phyloP scores from a whole-genome alignment of 53 echinoderm and acorn worm genomes.

The Patiria pectinifera region DNA sequence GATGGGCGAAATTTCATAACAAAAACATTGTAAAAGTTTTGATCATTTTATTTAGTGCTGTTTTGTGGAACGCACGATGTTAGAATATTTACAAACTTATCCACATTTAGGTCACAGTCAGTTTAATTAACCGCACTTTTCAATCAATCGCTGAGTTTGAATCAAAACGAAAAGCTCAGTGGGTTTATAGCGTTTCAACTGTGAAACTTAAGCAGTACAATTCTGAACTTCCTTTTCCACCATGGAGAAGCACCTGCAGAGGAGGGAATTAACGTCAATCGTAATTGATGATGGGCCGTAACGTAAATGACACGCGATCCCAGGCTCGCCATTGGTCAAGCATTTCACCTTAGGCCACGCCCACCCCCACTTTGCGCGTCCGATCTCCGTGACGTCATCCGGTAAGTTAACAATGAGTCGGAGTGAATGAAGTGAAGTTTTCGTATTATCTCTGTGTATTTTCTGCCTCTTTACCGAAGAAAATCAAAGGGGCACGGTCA shows the following conservation, averaged over 20 bases:
- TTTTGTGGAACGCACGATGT: neutral
- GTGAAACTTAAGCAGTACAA: neutral
- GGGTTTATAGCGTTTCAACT: neutral
- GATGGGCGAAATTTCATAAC: neutral
- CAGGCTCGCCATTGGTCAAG: slow-evolving; percentile 38
- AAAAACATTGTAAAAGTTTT: too few species aligned
- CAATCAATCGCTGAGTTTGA: neutral
- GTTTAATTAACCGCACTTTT: neutral
- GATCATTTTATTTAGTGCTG: neutral
- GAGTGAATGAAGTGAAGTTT: slow-evolving; percentile 7
- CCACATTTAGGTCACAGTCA: neutral
- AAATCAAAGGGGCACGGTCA: neutral
- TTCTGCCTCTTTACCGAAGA: neutral
- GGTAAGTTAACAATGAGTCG: neutral
- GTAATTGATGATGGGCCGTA: slow-evolving; percentile 12
- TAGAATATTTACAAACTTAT: neutral
- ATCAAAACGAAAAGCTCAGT: neutral
- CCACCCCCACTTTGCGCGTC: slow-evolving; percentile 5
- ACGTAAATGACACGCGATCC: slow-evolving; percentile 25
- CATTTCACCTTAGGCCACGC: slow-evolving; percentile 11
- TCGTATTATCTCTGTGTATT: neutral
- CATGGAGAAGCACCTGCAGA: slow-evolving; percentile 40
- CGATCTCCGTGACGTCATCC: slow-evolving; percentile 28
- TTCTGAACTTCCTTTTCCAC: neutral
- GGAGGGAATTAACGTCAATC: neutral